These are phyloP conservation scores for Drosophila novamexicana DNA, from an alignment of 1,140 invertebrate species.

Conservation along the genomic window DNA sequence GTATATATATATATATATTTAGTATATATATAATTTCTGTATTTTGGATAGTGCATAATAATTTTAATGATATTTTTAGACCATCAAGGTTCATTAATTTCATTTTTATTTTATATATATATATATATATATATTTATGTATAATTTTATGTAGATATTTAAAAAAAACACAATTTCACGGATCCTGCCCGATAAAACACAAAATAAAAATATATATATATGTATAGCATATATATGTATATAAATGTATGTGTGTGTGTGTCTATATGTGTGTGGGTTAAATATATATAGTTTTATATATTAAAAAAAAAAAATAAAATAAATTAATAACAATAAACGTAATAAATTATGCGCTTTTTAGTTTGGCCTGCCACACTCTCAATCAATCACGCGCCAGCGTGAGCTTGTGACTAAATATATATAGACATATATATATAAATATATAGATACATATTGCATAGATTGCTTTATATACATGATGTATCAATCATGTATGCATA, in stretches of 20 bases:
- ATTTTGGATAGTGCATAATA: conserved; percentile 64
- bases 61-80: conserved; percentile 82
- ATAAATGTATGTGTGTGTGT: conserved; percentile 22
- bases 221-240: conserved; percentile 6
- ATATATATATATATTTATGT: conserved; percentile 38
- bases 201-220: conserved; percentile 48
- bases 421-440: conserved; percentile 34
- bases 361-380: conserved; percentile 76
- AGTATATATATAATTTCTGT: conserved; percentile 26
- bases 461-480: conserved; percentile 22
- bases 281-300: conserved; percentile 32
- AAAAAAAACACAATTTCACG: conserved; percentile 58
- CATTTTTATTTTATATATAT: conserved; percentile 36
- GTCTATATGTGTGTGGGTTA: conserved; percentile 23
- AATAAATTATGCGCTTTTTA: conserved; percentile 76
- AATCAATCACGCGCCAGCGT: conserved; percentile 67
- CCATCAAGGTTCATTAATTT: conserved; percentile 80
- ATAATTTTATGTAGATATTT: conserved; percentile 33
- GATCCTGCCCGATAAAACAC: conserved; percentile 77
- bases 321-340: conserved; percentile 80
- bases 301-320: conserved; percentile 56
- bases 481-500: conserved; percentile 36
- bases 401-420: conserved; percentile 46
- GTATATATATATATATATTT: conserved; percentile 23
- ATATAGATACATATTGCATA: conserved; percentile 31